A percentile compares a stretch with the other conserved stretches of the same genome.
Evolutionary conservation across 2,888 invertebrate genomes (phyloP).

Genomic region (Endotricha flammealis): DNA sequence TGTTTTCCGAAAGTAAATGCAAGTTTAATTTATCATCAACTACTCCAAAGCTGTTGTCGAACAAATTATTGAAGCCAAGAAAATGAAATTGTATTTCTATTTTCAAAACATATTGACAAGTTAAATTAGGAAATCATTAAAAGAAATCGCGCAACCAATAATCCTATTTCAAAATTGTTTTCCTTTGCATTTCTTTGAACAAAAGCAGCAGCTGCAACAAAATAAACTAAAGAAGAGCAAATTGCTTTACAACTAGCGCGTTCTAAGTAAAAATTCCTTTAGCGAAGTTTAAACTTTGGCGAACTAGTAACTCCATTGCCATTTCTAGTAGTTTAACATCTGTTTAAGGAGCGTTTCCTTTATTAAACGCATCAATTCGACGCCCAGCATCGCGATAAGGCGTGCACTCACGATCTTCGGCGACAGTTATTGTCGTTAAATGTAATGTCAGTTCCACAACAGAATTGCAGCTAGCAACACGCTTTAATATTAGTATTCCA

Average conservation of each 20-base stretch:
- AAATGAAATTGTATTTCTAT: too few species aligned
- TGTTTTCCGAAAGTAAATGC: too few species aligned
- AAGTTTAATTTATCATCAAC: too few species aligned
- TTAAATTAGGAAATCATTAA: too few species aligned
- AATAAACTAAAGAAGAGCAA: neutral
- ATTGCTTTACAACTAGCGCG: conserved; percentile 2
- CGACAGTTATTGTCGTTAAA: conserved; percentile 57
- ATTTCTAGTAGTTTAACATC: conserved; percentile 34
- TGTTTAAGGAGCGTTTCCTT: conserved; percentile 47
- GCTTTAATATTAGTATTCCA: conserved; percentile 27
- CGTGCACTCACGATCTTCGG: conserved; percentile 53
- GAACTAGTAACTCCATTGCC: conserved; percentile 1
- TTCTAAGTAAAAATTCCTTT: neutral
- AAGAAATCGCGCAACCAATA: too few species aligned
- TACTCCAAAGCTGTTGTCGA: too few species aligned
- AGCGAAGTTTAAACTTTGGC: neutral
- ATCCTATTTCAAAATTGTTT: too few species aligned
- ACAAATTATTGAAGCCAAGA: too few species aligned
- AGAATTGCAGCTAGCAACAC: conserved; percentile 21
- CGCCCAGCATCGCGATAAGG: conserved; percentile 53
- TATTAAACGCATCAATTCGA: conserved; percentile 68
- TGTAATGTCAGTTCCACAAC: conserved; percentile 43
- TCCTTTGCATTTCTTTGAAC: too few species aligned
- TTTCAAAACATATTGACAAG: too few species aligned
- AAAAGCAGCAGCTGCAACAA: neutral